Percentiles rank a stretch among this genome's conserved stretches.
These are phyloP conservation scores for Indri indri DNA, from an alignment of 2,113 vertebrate genomes.

Conservation along the genomic window DNA sequence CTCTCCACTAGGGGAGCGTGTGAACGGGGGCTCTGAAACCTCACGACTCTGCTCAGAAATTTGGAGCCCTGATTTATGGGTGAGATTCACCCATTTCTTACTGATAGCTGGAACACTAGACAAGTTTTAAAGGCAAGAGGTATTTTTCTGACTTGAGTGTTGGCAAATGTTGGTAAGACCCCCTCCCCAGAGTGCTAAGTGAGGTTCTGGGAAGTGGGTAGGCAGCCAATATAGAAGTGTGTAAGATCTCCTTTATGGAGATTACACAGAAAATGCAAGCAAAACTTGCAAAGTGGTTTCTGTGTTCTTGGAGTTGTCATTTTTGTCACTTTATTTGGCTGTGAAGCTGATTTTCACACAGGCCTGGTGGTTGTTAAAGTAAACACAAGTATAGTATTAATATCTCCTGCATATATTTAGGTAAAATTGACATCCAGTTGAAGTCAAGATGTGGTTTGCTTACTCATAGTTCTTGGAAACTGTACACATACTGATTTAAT, in stretches of 20 bases:
- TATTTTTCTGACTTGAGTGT: background rate
- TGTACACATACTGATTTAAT: conserved; percentile 71
- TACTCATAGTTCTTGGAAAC: conserved; percentile 77
- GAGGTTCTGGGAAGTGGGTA: conserved; percentile 1
- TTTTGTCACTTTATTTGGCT: conserved; percentile 79
- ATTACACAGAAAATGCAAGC: conserved; percentile 65
- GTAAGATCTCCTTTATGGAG: conserved; percentile 38
- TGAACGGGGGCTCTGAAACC: background rate
- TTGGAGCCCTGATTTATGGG: background rate
- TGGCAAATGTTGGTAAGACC: background rate
- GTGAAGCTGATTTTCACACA: conserved; percentile 80
- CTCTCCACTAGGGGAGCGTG: background rate
- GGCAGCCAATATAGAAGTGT: background rate
- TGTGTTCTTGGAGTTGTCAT: conserved; percentile 79
- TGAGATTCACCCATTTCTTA: background rate
- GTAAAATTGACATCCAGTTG: conserved; percentile 69
- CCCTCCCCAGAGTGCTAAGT: background rate
- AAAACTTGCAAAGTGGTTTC: conserved; percentile 75
- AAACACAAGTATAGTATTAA: conserved; percentile 80
- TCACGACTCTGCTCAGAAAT: background rate
- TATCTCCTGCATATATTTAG: conserved; percentile 77
- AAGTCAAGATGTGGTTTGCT: conserved; percentile 73
- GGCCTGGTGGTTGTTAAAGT: conserved; percentile 76
- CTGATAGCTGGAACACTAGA: background rate
- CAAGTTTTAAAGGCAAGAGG: background rate